phyloP scores from a whole-genome alignment of 2,888 invertebrate species.

The Hyppa rectilinea region DNA sequence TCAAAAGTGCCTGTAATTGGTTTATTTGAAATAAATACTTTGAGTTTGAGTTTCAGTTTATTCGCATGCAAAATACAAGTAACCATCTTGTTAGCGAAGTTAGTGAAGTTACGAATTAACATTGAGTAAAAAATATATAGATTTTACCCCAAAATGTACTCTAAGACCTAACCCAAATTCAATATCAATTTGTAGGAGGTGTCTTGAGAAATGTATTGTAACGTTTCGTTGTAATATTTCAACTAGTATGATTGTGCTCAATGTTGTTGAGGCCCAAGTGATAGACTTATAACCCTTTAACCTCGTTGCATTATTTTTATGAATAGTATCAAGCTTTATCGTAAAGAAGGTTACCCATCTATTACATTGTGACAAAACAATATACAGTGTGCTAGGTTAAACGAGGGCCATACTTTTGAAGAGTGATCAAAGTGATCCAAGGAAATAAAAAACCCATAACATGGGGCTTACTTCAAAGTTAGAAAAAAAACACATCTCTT shows the following conservation, averaged over 20 bases:
- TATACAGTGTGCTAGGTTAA: no score
- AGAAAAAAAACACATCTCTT: no score
- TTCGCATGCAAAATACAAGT: no score
- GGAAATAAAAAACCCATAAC: no score
- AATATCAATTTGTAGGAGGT: background rate
- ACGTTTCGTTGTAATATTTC: constrained; percentile 9
- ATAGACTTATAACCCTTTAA: background rate
- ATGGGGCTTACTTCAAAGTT: no score
- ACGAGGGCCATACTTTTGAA: no score
- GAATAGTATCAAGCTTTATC: background rate
- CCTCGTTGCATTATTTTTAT: no score
- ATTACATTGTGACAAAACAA: background rate
- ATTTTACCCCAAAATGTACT: background rate
- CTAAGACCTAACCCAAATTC: background rate
- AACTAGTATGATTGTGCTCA: background rate
- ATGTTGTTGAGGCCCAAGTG: constrained; percentile 12
- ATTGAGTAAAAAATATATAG: background rate
- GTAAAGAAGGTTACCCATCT: background rate
- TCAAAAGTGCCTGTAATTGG: no score
- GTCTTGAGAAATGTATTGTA: constrained; percentile 2
- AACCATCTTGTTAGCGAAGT: no score
- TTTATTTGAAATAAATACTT: no score
- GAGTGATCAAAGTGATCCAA: no score
- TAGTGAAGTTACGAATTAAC: background rate
- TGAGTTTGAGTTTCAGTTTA: no score